Evolutionary conservation across 1,140 invertebrate genomes (phyloP).

Genomic region (Drosophila kikkawai): DNA sequence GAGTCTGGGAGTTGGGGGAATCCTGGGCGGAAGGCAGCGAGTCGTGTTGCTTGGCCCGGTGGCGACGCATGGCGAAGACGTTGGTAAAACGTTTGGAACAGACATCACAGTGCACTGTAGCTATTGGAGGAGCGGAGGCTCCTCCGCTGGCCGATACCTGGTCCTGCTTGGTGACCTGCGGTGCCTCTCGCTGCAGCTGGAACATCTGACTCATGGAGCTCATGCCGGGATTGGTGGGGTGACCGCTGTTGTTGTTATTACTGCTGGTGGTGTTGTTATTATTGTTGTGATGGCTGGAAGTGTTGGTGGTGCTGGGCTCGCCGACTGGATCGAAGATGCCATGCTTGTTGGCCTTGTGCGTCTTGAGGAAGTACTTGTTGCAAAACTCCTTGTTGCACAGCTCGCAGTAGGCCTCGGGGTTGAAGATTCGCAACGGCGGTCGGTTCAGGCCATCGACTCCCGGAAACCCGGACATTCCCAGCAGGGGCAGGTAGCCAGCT

Average conservation of each 20-base stretch:
- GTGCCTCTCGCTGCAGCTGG: constrained; percentile 60
- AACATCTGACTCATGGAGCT: constrained; percentile 64
- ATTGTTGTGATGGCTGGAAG: constrained; percentile 57
- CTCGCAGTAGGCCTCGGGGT: constrained; percentile 97
- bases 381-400: constrained; percentile 99
- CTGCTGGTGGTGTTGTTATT: constrained; percentile 31
- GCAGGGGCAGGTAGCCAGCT: constrained; percentile 69
- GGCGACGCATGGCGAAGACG: constrained; percentile 86
- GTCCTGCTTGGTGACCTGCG: constrained; percentile 22
- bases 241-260: constrained; percentile 62
- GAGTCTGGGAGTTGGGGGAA: constrained; percentile 38
- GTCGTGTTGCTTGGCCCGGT: constrained; percentile 86
- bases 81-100: constrained; percentile 86
- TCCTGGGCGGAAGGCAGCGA: constrained; percentile 25
- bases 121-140: constrained; percentile 12
- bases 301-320: constrained; percentile 69
- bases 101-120: constrained; percentile 85
- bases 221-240: constrained; percentile 60
- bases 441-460: constrained; percentile 86
- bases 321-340: constrained; percentile 92
- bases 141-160: background rate
- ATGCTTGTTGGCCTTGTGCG: constrained; percentile 98
- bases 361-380: constrained; percentile 99
- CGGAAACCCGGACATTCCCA: constrained; percentile 75
- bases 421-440: constrained; percentile 93